Evolutionary conservation across 2,113 vertebrate genomes (phyloP).

Genomic region (Neolamprologus fasciatus): DNA sequence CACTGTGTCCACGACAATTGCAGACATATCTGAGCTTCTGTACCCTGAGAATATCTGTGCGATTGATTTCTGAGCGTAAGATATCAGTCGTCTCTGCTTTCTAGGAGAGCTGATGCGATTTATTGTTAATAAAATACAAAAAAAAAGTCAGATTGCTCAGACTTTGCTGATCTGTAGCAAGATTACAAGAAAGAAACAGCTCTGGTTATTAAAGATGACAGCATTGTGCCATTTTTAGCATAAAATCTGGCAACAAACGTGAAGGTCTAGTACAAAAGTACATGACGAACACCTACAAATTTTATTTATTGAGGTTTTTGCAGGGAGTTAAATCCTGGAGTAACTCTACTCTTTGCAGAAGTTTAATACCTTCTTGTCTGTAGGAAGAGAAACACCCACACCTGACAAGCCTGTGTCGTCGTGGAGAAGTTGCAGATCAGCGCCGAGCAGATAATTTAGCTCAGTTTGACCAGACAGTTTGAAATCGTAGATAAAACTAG

Average conservation of each 20-base stretch:
- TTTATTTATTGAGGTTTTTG: neutral
- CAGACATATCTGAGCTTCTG: slow-evolving; percentile 29
- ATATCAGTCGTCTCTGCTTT: neutral
- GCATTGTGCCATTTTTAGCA: neutral
- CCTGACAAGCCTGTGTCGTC: neutral
- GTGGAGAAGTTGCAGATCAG: neutral
- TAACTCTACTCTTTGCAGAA: neutral
- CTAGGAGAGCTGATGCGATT: neutral
- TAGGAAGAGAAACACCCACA: neutral
- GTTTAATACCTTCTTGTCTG: neutral
- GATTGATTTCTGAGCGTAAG: neutral
- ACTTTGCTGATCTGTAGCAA: neutral
- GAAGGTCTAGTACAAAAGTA: neutral
- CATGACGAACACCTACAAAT: fast-evolving
- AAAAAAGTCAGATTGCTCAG: neutral
- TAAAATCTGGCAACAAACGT: neutral
- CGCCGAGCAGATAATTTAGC: neutral
- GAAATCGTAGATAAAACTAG: neutral
- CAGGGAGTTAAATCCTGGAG: neutral
- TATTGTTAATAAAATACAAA: neutral
- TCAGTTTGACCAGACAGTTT: neutral
- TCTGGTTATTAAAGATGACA: neutral
- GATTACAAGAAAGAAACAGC: neutral
- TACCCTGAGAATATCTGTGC: slow-evolving; percentile 5
- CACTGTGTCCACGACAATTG: slow-evolving; percentile 61